Evolutionary conservation across 2,797 vertebrate species (phyloP).

Genomic region (Coendou prehensilis): DNA sequence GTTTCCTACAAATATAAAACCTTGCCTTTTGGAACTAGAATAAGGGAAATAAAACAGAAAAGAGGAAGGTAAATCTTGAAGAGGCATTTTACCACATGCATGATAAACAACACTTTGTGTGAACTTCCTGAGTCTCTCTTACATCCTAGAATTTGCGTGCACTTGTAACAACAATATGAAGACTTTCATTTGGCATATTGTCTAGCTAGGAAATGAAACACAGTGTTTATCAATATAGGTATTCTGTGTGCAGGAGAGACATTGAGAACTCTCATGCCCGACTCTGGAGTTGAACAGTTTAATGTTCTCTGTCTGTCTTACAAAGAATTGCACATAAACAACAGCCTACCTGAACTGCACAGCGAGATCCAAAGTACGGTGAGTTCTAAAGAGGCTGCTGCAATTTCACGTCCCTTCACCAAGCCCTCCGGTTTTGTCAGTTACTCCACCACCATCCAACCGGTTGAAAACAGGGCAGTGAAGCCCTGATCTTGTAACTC

Average conservation of each 20-base stretch:
- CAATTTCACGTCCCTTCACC: constrained; percentile 67
- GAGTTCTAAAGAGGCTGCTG: constrained; percentile 72
- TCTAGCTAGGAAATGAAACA: neutral
- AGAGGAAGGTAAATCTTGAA: constrained; percentile 35
- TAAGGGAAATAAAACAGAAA: constrained; percentile 50
- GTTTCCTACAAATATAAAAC: constrained; percentile 61
- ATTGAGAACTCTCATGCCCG: neutral
- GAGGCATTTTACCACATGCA: constrained; percentile 1
- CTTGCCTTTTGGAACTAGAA: constrained; percentile 50
- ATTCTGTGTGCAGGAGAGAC: neutral
- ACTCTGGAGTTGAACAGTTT: neutral
- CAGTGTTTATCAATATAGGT: neutral
- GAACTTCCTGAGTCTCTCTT: neutral
- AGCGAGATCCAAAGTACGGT: constrained; percentile 73
- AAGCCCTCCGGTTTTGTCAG: constrained; percentile 71
- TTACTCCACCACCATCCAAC: constrained; percentile 74
- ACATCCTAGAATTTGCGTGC: neutral
- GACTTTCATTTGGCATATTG: neutral
- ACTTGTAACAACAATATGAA: neutral
- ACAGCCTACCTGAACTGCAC: constrained; percentile 87
- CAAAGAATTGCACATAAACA: constrained; percentile 10
- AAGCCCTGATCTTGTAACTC: constrained; percentile 76
- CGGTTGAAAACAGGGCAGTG: constrained; percentile 76
- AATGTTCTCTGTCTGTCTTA: constrained; percentile 3
- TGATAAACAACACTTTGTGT: neutral